phyloP scores from a whole-genome alignment of 2,113 vertebrate species.

The Sciurus niger region DNA sequence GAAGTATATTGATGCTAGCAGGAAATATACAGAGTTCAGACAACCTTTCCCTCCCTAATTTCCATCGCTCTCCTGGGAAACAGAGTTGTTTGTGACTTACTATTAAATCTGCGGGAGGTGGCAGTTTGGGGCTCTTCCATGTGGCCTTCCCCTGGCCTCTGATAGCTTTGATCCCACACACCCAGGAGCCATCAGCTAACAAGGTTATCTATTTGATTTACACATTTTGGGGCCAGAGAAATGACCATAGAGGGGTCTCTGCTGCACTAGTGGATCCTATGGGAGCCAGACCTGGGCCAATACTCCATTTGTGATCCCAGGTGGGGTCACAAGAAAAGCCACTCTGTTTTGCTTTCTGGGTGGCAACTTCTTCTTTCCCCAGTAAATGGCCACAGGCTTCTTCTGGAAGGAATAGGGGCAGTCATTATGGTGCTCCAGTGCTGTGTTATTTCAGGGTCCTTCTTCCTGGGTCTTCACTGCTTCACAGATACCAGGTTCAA shows the following conservation, averaged over 20 bases:
- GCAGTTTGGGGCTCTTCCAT: not conserved
- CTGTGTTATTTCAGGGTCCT: not conserved
- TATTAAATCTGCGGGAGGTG: not conserved
- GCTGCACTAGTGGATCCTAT: not conserved
- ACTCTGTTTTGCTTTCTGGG: not conserved
- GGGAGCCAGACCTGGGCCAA: not conserved
- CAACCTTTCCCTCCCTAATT: not conserved
- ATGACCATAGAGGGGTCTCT: not conserved
- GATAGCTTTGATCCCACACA: not conserved
- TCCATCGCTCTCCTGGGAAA: not conserved
- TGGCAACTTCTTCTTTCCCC: not conserved
- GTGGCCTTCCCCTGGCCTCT: not conserved
- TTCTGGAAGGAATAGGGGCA: not conserved
- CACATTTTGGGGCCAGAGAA: not conserved
- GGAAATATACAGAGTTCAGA: not conserved
- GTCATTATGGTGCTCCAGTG: not conserved
- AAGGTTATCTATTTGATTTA: not conserved
- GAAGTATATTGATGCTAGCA: not conserved
- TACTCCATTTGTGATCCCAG: not conserved
- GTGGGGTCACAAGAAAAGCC: not conserved
- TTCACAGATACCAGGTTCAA: not conserved
- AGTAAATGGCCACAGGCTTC: not conserved
- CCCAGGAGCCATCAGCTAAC: not conserved
- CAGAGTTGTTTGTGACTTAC: constrained; percentile 15
- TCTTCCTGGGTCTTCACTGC: not conserved